Evolutionary conservation across 2,113 vertebrate species (phyloP).

Genomic region (Gobius niger): DNA sequence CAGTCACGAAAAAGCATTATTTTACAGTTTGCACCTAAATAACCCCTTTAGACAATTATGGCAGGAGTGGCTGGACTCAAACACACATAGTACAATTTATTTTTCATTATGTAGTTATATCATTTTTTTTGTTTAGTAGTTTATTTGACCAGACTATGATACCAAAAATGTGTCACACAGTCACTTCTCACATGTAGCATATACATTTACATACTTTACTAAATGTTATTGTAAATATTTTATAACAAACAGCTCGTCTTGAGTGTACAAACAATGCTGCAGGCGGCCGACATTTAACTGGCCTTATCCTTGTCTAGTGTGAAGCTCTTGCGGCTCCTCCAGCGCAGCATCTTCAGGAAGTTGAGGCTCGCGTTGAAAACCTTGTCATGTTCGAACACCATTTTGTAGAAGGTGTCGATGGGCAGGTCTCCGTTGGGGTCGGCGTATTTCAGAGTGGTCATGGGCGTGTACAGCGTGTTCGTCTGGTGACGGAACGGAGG

Average conservation of each 20-base stretch:
- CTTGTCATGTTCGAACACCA: constrained; percentile 87
- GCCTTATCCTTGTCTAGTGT: constrained; percentile 67
- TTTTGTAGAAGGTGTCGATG: constrained; percentile 87
- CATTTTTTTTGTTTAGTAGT: too few relatives aligned
- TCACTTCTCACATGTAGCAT: neutral
- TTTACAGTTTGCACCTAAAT: too few relatives aligned
- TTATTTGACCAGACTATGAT: too few relatives aligned
- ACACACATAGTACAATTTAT: too few relatives aligned
- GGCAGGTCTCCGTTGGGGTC: constrained; percentile 84
- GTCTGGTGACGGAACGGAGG: constrained; percentile 88
- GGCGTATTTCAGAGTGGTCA: constrained; percentile 86
- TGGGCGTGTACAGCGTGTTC: constrained; percentile 82
- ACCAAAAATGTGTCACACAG: too few relatives aligned
- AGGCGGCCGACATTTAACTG: constrained; percentile 11
- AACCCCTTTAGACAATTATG: too few relatives aligned
- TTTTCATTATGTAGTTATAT: too few relatives aligned
- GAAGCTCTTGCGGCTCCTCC: constrained; percentile 85
- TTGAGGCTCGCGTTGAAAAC: constrained; percentile 86
- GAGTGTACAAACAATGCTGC: neutral
- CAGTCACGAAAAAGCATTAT: too few relatives aligned
- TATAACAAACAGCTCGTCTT: neutral
- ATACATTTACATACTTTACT: too few relatives aligned
- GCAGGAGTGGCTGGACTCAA: too few relatives aligned
- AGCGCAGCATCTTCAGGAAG: constrained; percentile 84
- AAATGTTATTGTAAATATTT: neutral